phyloP scores from a whole-genome alignment of 2,888 invertebrate genomes.

The Aporophyla nigra region DNA sequence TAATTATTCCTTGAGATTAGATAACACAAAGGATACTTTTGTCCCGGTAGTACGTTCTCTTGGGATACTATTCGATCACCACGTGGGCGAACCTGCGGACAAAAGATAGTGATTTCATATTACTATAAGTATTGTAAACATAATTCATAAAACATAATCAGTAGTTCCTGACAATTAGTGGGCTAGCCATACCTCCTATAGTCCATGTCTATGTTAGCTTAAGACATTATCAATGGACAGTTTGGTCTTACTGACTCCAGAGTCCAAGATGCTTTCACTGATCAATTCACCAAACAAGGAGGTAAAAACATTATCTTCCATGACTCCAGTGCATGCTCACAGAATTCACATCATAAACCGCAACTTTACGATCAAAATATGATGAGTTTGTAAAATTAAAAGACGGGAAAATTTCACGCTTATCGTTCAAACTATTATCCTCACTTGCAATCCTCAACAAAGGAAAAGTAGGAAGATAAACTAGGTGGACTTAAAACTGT shows the following conservation, averaged over 20 bases:
- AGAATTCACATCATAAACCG: conserved; percentile 4
- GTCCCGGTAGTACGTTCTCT: too few relatives aligned
- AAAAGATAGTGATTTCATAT: too few relatives aligned
- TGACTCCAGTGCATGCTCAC: not conserved
- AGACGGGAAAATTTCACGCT: conserved; percentile 12
- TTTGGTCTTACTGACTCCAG: too few relatives aligned
- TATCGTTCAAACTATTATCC: conserved; percentile 39
- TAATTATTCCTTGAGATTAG: too few relatives aligned
- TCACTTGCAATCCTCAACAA: conserved; percentile 32
- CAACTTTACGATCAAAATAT: conserved; percentile 8
- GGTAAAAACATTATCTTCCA: not conserved
- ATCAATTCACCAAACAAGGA: not conserved
- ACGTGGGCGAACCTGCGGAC: too few relatives aligned
- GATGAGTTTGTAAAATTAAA: conserved; percentile 39
- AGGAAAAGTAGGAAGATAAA: conserved; percentile 35
- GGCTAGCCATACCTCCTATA: too few relatives aligned
- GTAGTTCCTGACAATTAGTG: too few relatives aligned
- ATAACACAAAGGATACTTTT: too few relatives aligned
- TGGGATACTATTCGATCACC: too few relatives aligned
- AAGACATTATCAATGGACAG: not conserved
- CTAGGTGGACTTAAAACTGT: conserved; percentile 43
- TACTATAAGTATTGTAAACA: too few relatives aligned
- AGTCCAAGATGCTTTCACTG: not conserved
- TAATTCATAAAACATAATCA: too few relatives aligned
- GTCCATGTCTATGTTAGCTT: too few relatives aligned